Conservation (phyloP, 2,113 vertebrate genomes). For the Chamaea fasciata region DNA sequence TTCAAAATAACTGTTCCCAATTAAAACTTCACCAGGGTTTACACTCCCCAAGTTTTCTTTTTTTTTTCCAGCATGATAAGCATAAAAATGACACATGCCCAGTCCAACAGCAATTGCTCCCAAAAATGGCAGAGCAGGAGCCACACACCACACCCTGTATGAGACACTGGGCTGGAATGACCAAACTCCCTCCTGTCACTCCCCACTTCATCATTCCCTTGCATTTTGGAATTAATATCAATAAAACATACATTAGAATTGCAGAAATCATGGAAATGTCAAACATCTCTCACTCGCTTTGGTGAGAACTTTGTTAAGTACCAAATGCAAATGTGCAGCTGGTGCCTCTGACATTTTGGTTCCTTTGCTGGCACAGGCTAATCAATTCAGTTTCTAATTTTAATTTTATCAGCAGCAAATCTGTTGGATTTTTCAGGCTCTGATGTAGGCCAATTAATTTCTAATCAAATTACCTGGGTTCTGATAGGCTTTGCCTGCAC, state of each 20-base stretch:
- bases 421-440: slow-evolving; percentile 39
- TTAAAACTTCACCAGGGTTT: slow-evolving; percentile 38
- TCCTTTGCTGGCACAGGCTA: slow-evolving; percentile 52
- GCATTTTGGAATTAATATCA: slow-evolving; percentile 19
- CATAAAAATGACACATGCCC: background rate
- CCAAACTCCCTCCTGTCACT: background rate
- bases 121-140: rapidly evolving
- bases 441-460: slow-evolving; percentile 35
- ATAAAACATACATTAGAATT: slow-evolving; percentile 42
- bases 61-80: background rate
- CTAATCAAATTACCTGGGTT: slow-evolving; percentile 40
- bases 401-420: slow-evolving; percentile 60
- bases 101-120: background rate
- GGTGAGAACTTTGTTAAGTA: slow-evolving; percentile 59
- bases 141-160: rapidly evolving
- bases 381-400: slow-evolving; percentile 56
- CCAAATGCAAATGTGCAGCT: slow-evolving; percentile 68
- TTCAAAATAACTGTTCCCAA: slow-evolving; percentile 14
- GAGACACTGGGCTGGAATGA: background rate
- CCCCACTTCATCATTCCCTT: background rate
- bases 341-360: slow-evolving; percentile 62
- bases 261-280: slow-evolving; percentile 64
- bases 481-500: background rate
- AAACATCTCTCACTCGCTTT: slow-evolving; percentile 48
- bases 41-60: background rate